A percentile compares a stretch with the other conserved stretches of the same genome.
Conservation (phyloP, 2,113 vertebrate species). For the Entelurus aequoreus region DNA sequence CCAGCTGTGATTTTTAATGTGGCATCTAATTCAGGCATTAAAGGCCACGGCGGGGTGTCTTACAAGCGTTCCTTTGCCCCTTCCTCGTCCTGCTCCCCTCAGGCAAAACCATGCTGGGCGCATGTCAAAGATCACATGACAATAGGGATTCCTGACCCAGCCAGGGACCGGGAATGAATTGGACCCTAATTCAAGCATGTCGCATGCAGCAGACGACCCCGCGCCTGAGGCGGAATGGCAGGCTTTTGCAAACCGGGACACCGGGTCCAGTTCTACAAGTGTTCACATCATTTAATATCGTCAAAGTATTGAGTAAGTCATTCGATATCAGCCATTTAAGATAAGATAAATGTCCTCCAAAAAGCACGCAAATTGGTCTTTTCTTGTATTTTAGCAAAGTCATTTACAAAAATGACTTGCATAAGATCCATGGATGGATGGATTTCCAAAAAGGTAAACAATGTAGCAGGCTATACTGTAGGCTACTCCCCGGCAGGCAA, state of each 20-base stretch:
- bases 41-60: slow-evolving; percentile 64
- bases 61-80: slow-evolving; percentile 44
- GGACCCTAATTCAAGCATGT: slow-evolving; percentile 59
- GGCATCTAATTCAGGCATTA: slow-evolving; percentile 67
- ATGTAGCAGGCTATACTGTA: too few relatives aligned
- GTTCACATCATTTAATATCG: neutral
- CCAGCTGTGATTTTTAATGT: slow-evolving; percentile 70
- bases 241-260: slow-evolving; percentile 28
- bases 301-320: too few relatives aligned
- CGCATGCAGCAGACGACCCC: slow-evolving; percentile 35
- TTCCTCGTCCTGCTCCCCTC: slow-evolving; percentile 27
- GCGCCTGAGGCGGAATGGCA: slow-evolving; percentile 28
- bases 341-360: too few relatives aligned
- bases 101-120: slow-evolving; percentile 56
- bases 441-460: too few relatives aligned
- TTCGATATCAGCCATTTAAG: too few relatives aligned
- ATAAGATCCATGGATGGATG: too few relatives aligned
- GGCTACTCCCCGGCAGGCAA: too few relatives aligned
- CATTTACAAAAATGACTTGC: too few relatives aligned
- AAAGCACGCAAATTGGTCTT: too few relatives aligned
- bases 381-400: too few relatives aligned
- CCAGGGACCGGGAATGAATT: slow-evolving; percentile 50
- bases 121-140: slow-evolving; percentile 70
- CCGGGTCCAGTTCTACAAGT: neutral
- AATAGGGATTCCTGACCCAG: slow-evolving; percentile 70